Conservation (phyloP, 2,888 invertebrate genomes). For the Camptogramma bilineatum region DNA sequence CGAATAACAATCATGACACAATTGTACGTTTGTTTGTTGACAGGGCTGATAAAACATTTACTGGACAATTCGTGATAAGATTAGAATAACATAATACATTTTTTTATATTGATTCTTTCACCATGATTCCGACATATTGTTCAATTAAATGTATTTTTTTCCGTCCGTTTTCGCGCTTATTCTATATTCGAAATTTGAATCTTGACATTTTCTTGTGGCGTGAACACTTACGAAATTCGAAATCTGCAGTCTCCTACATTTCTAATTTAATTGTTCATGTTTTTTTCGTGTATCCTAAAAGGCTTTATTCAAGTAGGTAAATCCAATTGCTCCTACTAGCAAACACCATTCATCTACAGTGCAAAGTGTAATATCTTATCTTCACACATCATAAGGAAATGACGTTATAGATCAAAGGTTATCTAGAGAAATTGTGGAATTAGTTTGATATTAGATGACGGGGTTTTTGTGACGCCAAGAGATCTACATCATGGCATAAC, state of each 20-base stretch:
- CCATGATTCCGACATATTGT: neutral
- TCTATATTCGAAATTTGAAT: too few species aligned
- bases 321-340: conserved; percentile 12
- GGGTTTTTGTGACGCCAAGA: too few species aligned
- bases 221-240: too few species aligned
- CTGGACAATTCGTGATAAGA: conserved; percentile 26
- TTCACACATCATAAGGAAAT: conserved; percentile 31
- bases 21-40: conserved; percentile 34
- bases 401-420: conserved; percentile 28
- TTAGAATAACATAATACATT: conserved; percentile 11
- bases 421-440: conserved; percentile 19
- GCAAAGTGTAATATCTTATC: conserved; percentile 17
- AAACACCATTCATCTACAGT: conserved; percentile 16
- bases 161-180: too few species aligned
- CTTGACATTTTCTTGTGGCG: too few species aligned
- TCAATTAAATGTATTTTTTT: too few species aligned
- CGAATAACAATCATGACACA: conserved; percentile 22
- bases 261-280: too few species aligned
- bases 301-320: conserved; percentile 1
- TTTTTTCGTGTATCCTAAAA: neutral
- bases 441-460: neutral
- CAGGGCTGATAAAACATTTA: conserved; percentile 16
- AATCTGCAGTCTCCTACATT: too few species aligned
- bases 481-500: too few species aligned
- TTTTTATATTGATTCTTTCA: neutral